phyloP scores from a whole-genome alignment of 2,113 vertebrate genomes.

The Oostethus manadensis region DNA sequence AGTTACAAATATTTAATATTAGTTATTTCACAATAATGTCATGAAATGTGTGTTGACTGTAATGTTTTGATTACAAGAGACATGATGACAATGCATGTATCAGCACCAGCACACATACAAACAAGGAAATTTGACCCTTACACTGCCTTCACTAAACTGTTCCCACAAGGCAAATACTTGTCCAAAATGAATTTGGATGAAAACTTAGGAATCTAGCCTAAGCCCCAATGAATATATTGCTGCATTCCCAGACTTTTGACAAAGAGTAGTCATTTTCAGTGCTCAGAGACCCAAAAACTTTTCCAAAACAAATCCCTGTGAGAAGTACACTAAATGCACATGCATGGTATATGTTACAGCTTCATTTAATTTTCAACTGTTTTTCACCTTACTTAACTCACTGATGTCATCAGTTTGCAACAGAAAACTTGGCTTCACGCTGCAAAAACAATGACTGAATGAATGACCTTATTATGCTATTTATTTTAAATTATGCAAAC shows the following conservation, averaged over 20 bases:
- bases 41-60: neutral
- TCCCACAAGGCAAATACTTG: neutral
- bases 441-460: conserved; percentile 3
- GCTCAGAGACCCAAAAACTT: neutral
- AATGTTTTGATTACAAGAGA: neutral
- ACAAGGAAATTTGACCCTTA: neutral
- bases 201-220: neutral
- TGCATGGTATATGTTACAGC: neutral
- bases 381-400: neutral
- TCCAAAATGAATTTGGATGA: neutral
- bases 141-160: neutral
- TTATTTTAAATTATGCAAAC: conserved; percentile 3
- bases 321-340: neutral
- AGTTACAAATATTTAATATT: neutral
- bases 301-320: neutral
- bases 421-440: conserved; percentile 2
- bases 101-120: neutral
- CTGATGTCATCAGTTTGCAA: conserved; percentile 8
- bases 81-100: neutral
- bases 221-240: neutral
- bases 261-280: neutral
- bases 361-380: neutral
- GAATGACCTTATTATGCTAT: conserved; percentile 1
- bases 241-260: neutral
- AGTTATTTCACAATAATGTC: no score